These are phyloP conservation scores for Schlechtendalia chinensis DNA, from an alignment of 1,140 invertebrate species.

Conservation along the genomic window DNA sequence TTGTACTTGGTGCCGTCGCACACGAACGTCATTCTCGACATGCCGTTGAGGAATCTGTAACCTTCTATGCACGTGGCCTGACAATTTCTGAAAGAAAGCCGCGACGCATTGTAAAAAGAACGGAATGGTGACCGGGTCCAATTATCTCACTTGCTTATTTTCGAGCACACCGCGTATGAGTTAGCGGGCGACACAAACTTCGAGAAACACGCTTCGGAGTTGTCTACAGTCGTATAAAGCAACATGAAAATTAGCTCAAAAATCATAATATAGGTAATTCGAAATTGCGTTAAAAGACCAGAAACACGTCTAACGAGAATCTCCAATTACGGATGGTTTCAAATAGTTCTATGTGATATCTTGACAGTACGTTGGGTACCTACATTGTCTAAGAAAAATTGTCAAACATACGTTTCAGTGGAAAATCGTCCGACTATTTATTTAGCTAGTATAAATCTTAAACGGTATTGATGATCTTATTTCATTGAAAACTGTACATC, in stretches of 20 bases:
- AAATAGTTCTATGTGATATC: too few relatives aligned
- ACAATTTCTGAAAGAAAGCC: conserved; percentile 58
- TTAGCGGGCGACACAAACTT: not conserved
- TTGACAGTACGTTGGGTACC: too few relatives aligned
- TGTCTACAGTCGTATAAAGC: not conserved
- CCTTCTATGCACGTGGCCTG: conserved; percentile 60
- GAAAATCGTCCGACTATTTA: too few relatives aligned
- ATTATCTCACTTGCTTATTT: not conserved
- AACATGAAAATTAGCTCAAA: not conserved
- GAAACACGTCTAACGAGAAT: too few relatives aligned
- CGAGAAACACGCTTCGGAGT: not conserved
- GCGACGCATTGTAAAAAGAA: too few relatives aligned
- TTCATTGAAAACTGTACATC: too few relatives aligned
- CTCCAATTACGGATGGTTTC: too few relatives aligned
- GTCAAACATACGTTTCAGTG: too few relatives aligned
- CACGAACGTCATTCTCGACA: conserved; percentile 58
- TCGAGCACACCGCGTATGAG: not conserved
- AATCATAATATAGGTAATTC: not conserved
- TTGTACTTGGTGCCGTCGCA: conserved; percentile 63
- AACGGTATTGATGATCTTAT: too few relatives aligned
- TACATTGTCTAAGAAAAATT: too few relatives aligned
- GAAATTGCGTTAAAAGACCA: too few relatives aligned
- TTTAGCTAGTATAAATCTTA: too few relatives aligned
- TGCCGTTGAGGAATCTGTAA: conserved; percentile 65
- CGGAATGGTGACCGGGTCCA: not conserved